Evolutionary conservation across 2,888 invertebrate species (phyloP), one percentile per base, ranked within the genome.

Genomic region (Cheilosia impressa): DNA sequence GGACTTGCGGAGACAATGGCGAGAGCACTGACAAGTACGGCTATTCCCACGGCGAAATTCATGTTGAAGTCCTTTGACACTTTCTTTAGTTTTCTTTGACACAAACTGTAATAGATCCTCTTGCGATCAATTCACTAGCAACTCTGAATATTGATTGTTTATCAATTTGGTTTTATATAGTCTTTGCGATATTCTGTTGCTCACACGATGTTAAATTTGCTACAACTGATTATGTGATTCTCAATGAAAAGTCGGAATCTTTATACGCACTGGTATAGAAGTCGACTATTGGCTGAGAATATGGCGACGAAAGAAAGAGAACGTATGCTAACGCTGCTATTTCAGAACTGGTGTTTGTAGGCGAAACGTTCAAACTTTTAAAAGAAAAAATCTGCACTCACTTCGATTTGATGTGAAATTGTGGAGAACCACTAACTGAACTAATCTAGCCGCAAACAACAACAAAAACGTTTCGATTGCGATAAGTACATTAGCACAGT

Each of bases 201-300:
- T 55, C 24, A 41, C 60, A 62, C 55, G 53, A 52, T 5, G 7
- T 52, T 19, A 52, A 58, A 73, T 45, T 55, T 62, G 47, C 72
- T 69, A 15, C 24, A 34, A 50, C 87, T 91, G 91, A 90, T 90
- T 90, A 92, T 93, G 93, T 92, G 93, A 92, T 90, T 93, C 93
- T 93, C 93, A 72, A 77, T 68, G 57, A 68, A 52, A 52, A 63
- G 93, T 89, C 89, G 89, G 87, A 92, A 95, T 96, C 96, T 96
- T 97, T 97, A 96, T 96, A 96, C 96, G 93, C 96, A 96, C 96
- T 97, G 96, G 96, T 94, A 95, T 94, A 97, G 96, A 97, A 97
- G 96, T 96, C 95, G 93, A 94, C 94, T 68, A 60, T 72, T 66
- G 15, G 31, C 24, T 75, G 84, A 81, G 81, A 85, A 85, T 55